Percentiles rank a stretch among this genome's conserved stretches.
Conservation (phyloP, 2,113 vertebrate genomes). For the Gavialis gangeticus region DNA sequence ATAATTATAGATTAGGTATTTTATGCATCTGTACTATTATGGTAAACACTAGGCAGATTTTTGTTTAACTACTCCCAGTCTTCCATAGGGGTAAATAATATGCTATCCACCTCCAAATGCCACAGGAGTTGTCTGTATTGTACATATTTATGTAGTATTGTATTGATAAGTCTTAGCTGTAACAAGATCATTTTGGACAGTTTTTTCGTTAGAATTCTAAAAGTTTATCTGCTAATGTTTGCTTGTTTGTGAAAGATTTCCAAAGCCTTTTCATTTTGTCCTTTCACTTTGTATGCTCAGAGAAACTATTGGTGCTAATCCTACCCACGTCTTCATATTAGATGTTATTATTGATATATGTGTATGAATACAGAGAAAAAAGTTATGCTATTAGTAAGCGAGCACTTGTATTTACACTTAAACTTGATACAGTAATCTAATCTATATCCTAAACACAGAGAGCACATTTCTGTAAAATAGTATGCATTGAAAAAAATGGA, state of each 20-base stretch:
- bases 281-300: neutral
- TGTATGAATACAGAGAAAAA: neutral
- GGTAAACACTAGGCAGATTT: neutral
- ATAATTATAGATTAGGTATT: neutral
- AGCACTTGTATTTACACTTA: neutral
- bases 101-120: neutral
- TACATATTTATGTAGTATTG: neutral
- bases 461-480: neutral
- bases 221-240: neutral
- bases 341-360: neutral
- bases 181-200: neutral
- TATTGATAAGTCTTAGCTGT: neutral
- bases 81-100: neutral
- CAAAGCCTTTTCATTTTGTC: neutral
- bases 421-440: neutral
- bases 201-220: neutral
- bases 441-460: neutral
- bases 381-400: neutral
- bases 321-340: neutral
- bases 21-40: neutral
- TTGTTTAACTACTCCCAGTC: neutral
- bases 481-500: neutral
- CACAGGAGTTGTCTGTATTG: neutral
- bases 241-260: neutral
- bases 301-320: neutral